These are phyloP conservation scores for Rhineura floridana DNA, from an alignment of 2,113 vertebrate species.

Conservation along the genomic window DNA sequence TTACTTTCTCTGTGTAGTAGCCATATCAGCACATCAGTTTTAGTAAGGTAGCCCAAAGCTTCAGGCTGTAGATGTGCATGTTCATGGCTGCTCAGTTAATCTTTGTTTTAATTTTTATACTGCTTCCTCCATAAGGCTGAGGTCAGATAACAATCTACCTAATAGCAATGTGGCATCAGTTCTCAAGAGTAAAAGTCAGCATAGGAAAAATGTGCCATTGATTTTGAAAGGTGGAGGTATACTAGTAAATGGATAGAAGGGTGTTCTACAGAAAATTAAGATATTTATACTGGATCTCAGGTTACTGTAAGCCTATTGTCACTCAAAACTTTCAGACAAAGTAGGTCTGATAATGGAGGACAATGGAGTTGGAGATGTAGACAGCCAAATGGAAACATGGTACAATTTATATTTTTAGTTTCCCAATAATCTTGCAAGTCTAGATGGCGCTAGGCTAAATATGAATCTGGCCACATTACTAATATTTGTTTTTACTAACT, in stretches of 20 bases:
- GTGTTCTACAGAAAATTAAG: background rate
- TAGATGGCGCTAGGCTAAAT: background rate
- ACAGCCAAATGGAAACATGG: background rate
- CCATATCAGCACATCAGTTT: background rate
- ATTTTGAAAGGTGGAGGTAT: background rate
- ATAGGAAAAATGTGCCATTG: background rate
- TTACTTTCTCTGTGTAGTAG: background rate
- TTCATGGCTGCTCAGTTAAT: background rate
- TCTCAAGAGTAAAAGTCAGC: background rate
- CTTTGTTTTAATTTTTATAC: too few relatives aligned
- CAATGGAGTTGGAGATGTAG: background rate
- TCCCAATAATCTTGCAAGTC: background rate
- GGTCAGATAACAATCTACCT: background rate
- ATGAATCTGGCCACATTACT: background rate
- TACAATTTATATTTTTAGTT: background rate
- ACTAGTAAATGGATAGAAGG: background rate
- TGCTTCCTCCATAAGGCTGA: too few relatives aligned
- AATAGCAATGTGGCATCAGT: background rate
- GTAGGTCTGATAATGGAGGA: background rate
- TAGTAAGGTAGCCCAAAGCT: background rate
- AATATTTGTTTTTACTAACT: background rate
- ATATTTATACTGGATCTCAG: background rate
- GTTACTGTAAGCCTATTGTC: background rate
- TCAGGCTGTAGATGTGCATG: background rate
- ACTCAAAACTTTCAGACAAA: background rate